Conservation (phyloP, 2,888 invertebrate species). For the Zygaena filipendulae region DNA sequence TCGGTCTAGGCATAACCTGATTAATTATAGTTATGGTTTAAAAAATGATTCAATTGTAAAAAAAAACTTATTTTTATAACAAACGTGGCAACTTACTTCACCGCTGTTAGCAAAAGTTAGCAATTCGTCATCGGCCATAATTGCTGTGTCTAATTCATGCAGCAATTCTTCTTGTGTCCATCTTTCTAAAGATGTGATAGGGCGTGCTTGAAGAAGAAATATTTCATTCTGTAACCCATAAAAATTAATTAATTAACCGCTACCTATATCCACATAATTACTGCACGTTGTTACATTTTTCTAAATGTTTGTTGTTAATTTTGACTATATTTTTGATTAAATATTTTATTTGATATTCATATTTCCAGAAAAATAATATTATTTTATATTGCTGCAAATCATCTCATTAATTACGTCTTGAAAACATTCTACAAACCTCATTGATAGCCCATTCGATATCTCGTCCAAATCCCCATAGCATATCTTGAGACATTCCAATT, state of each 20-base stretch:
- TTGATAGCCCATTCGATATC: slow-evolving; percentile 86
- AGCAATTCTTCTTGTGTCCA: slow-evolving; percentile 83
- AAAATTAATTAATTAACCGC: too few species aligned
- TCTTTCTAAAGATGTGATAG: slow-evolving; percentile 76
- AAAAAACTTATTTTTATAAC: not conserved
- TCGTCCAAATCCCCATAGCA: slow-evolving; percentile 73
- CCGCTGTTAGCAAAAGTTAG: slow-evolving; percentile 80
- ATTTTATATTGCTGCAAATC: too few species aligned
- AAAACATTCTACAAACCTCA: too few species aligned
- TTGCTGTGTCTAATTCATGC: slow-evolving; percentile 80
- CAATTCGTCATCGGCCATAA: slow-evolving; percentile 73
- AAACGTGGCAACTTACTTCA: slow-evolving; percentile 49
- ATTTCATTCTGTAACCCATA: slow-evolving; percentile 61
- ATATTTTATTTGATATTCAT: too few species aligned
- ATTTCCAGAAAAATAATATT: too few species aligned
- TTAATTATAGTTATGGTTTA: not conserved
- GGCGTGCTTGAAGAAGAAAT: slow-evolving; percentile 80
- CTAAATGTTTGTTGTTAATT: not conserved
- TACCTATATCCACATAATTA: too few species aligned
- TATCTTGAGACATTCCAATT: slow-evolving; percentile 68
- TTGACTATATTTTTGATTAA: too few species aligned
- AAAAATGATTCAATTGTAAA: not conserved
- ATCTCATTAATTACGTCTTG: too few species aligned
- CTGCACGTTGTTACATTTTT: too few species aligned
- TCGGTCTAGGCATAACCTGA: slow-evolving; percentile 72